Percentiles rank a stretch among this genome's conserved stretches.
Evolutionary conservation across 1,140 invertebrate species (phyloP).

Genomic region (Scylla paramamosain): DNA sequence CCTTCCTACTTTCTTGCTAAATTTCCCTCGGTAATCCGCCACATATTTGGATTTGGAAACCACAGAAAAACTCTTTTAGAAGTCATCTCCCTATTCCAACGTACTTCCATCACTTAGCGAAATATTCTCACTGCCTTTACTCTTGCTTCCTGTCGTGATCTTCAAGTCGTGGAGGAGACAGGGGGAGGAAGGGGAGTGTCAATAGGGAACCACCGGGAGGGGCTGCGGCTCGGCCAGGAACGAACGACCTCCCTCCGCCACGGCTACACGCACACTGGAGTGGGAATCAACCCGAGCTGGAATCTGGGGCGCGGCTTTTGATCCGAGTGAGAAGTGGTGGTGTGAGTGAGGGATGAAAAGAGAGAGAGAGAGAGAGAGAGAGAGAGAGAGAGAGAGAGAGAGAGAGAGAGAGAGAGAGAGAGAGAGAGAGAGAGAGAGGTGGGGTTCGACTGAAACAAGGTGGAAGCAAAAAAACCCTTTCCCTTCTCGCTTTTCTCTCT

Average conservation of each 20-base stretch:
- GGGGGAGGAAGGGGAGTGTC: not conserved
- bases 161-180: not conserved
- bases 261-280: constrained; percentile 36
- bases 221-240: not conserved
- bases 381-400: constrained; percentile 38
- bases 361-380: constrained; percentile 46
- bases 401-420: constrained; percentile 24
- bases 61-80: not conserved
- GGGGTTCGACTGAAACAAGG: not conserved
- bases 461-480: not conserved
- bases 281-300: constrained; percentile 40
- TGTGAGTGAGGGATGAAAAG: not conserved
- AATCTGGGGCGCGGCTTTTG: constrained; percentile 55
- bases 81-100: not conserved
- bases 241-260: not conserved
- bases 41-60: not conserved
- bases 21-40: not conserved
- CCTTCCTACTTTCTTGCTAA: not conserved
- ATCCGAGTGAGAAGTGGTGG: not conserved
- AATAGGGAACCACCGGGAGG: not conserved
- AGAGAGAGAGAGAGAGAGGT: not conserved
- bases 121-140: not conserved
- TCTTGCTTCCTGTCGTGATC: not conserved
- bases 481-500: constrained; percentile 24
- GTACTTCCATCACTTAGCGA: too few relatives aligned